Percentiles rank a stretch among this genome's conserved stretches.
Conservation (phyloP, 92 coral and sea anemone species). For the Zoanthus solanderi region DNA sequence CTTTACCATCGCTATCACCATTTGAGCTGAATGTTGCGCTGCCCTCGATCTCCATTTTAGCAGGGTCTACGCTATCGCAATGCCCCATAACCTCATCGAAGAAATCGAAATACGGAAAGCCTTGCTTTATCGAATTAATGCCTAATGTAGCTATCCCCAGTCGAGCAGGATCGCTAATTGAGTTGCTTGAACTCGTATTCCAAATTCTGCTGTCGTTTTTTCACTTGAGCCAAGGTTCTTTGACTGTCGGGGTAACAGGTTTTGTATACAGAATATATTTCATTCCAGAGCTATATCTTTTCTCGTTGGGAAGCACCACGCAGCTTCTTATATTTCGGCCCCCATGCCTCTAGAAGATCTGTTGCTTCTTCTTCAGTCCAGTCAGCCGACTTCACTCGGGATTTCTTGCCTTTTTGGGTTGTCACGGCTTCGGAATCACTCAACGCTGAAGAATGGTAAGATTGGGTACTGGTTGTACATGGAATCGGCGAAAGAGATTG, state of each 20-base stretch:
- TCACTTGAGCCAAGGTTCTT: conserved; percentile 58
- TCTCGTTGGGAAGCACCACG: conserved; percentile 59
- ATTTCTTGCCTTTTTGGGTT: conserved; percentile 22
- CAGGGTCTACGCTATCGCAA: conserved; percentile 60
- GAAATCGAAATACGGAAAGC: conserved; percentile 53
- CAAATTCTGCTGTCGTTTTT: conserved; percentile 62
- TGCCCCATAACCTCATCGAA: conserved; percentile 60
- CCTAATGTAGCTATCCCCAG: conserved; percentile 60
- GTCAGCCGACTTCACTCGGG: neutral
- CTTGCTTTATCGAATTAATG: conserved; percentile 54
- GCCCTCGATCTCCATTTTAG: conserved; percentile 67
- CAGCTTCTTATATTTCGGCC: conserved; percentile 44
- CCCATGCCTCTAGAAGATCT: conserved; percentile 48
- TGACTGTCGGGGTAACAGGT: conserved; percentile 30
- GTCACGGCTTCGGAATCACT: conserved; percentile 5
- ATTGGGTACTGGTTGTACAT: conserved; percentile 4
- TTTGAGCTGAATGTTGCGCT: conserved; percentile 25
- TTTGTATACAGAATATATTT: conserved; percentile 54
- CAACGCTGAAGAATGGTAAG: neutral
- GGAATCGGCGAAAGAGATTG: conserved; percentile 21
- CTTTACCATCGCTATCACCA: conserved; percentile 22
- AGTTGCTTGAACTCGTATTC: conserved; percentile 55
- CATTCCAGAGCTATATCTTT: conserved; percentile 58
- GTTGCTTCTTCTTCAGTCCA: neutral
- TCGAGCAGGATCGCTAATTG: conserved; percentile 42